Evolutionary conservation across 2,888 invertebrate species (phyloP).

Genomic region (Apoderus coryli): DNA sequence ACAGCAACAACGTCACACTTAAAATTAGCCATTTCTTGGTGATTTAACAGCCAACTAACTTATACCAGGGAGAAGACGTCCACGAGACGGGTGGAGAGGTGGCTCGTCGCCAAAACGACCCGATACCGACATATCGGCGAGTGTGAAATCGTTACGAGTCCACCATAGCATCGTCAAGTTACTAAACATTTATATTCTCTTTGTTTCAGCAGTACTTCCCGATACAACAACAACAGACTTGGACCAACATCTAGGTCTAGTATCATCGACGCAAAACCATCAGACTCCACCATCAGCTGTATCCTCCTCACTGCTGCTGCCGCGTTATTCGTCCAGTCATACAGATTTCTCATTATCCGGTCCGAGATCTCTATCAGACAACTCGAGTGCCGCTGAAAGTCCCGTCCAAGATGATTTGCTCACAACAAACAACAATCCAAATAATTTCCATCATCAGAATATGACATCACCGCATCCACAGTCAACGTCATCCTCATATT

Average conservation of each 20-base stretch:
- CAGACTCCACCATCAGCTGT: constrained; percentile 28
- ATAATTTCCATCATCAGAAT: constrained; percentile 43
- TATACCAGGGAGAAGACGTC: too few species aligned
- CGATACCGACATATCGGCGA: too few species aligned
- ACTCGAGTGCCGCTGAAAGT: constrained; percentile 70
- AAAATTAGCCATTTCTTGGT: too few species aligned
- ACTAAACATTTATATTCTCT: too few species aligned
- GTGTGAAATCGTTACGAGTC: too few species aligned
- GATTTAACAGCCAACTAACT: too few species aligned
- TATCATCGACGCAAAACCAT: constrained; percentile 41
- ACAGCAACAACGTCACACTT: too few species aligned
- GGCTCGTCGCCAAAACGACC: too few species aligned
- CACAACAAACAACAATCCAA: constrained; percentile 39
- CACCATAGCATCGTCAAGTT: too few species aligned
- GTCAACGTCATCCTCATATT: constrained; percentile 32
- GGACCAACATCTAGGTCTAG: constrained; percentile 56
- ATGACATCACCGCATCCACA: too few species aligned
- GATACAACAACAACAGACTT: constrained; percentile 62
- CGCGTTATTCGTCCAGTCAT: constrained; percentile 45
- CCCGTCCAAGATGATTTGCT: constrained; percentile 67
- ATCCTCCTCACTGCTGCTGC: constrained; percentile 46
- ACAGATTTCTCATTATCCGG: constrained; percentile 53
- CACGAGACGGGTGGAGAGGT: too few species aligned
- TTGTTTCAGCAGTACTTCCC: constrained; percentile 52
- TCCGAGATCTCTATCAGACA: constrained; percentile 66